These are phyloP conservation scores for Acrobasis repandana DNA, from an alignment of 2,888 invertebrate genomes.

Conservation along the genomic window DNA sequence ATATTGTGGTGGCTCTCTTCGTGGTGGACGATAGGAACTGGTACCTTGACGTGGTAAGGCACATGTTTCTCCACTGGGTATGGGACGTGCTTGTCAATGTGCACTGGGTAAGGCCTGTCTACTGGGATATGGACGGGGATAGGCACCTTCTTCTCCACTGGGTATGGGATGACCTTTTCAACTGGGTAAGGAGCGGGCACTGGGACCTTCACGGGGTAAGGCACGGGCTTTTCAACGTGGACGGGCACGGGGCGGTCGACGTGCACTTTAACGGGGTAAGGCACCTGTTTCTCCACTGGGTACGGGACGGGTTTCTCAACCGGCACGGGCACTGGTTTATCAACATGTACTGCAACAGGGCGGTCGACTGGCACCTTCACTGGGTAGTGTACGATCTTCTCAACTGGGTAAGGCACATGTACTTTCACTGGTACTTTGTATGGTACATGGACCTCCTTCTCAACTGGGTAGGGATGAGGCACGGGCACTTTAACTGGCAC, in stretches of 20 bases:
- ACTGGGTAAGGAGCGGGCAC: slow-evolving; percentile 88
- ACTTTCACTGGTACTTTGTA: slow-evolving; percentile 88
- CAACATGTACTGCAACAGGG: slow-evolving; percentile 86
- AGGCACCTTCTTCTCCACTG: slow-evolving; percentile 85
- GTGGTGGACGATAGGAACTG: slow-evolving; percentile 84
- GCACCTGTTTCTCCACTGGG: slow-evolving; percentile 87
- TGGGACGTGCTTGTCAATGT: slow-evolving; percentile 87
- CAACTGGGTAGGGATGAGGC: slow-evolving; percentile 88
- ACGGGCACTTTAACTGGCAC: slow-evolving; percentile 88
- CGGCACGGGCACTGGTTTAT: slow-evolving; percentile 86
- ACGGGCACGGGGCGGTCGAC: slow-evolving; percentile 88
- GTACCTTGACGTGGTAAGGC: slow-evolving; percentile 87
- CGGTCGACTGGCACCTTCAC: slow-evolving; percentile 87
- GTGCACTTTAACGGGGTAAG: slow-evolving; percentile 87
- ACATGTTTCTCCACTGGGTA: slow-evolving; percentile 86
- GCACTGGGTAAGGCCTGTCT: slow-evolving; percentile 83
- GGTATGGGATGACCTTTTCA: slow-evolving; percentile 85
- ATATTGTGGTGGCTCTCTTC: slow-evolving; percentile 50
- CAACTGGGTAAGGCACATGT: slow-evolving; percentile 89
- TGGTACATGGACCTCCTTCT: slow-evolving; percentile 86
- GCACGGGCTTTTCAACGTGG: slow-evolving; percentile 90
- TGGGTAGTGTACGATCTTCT: slow-evolving; percentile 87
- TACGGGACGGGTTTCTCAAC: slow-evolving; percentile 90
- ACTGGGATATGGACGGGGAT: slow-evolving; percentile 86
- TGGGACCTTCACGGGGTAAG: slow-evolving; percentile 88